These are phyloP conservation scores for Lasioglossum zephyrum DNA, from an alignment of 2,888 invertebrate species.

Conservation along the genomic window DNA sequence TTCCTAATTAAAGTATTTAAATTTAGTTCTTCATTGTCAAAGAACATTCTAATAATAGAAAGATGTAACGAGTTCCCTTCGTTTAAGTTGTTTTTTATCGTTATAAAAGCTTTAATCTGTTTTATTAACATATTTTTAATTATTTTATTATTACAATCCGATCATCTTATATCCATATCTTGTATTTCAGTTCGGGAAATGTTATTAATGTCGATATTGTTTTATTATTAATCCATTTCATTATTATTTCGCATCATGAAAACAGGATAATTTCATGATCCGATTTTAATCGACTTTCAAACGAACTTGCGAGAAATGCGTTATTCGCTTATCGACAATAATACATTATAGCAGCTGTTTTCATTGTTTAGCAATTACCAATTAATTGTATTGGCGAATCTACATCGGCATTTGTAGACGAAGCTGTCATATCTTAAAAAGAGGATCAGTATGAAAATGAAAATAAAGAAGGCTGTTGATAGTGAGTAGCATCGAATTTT, in stretches of 20 bases:
- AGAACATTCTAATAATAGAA: background rate
- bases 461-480: constrained; percentile 39
- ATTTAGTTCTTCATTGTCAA: background rate
- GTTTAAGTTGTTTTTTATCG: background rate
- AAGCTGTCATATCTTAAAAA: constrained; percentile 43
- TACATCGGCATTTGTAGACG: constrained; percentile 25
- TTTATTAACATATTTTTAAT: background rate
- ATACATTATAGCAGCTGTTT: constrained; percentile 62
- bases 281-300: constrained; percentile 60
- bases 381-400: constrained; percentile 58
- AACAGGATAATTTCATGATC: constrained; percentile 28
- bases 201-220: background rate
- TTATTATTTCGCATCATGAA: constrained; percentile 38
- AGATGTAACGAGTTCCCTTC: background rate
- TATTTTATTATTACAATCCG: background rate
- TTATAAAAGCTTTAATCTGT: background rate
- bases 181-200: background rate
- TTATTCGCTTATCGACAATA: constrained; percentile 66
- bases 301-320: constrained; percentile 50
- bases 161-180: background rate
- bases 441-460: constrained; percentile 24
- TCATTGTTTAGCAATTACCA: constrained; percentile 66
- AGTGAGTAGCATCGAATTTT: constrained; percentile 47
- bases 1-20: background rate
- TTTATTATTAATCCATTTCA: background rate